Conservation (phyloP, 2,113 vertebrate species). For the Stomatorhinus ivindoensis region DNA sequence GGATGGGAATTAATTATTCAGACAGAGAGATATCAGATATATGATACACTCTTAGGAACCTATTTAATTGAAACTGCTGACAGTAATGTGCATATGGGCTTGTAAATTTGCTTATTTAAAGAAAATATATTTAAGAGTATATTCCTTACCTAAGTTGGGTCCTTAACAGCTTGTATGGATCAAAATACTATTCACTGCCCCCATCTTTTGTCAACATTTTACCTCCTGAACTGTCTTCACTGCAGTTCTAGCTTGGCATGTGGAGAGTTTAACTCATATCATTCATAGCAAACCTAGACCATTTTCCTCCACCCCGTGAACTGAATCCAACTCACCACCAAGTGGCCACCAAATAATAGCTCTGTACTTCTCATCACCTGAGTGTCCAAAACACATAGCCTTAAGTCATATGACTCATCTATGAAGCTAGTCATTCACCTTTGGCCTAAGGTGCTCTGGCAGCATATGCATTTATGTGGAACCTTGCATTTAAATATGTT, state of each 20-base stretch:
- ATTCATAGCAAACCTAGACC: not conserved
- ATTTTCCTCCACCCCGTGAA: not conserved
- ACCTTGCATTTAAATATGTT: not conserved
- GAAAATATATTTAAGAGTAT: not conserved
- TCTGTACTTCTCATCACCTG: too few relatives aligned
- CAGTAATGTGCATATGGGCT: not conserved
- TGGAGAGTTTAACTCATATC: not conserved
- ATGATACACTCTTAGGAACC: not conserved
- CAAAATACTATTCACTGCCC: not conserved
- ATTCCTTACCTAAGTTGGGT: not conserved
- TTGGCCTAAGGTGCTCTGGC: not conserved
- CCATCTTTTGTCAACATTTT: not conserved
- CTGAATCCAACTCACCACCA: not conserved
- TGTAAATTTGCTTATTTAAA: not conserved
- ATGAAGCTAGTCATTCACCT: not conserved
- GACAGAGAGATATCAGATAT: not conserved
- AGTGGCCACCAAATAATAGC: too few relatives aligned
- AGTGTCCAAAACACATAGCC: not conserved
- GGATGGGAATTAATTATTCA: not conserved
- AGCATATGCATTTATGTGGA: not conserved
- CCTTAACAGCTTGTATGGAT: not conserved
- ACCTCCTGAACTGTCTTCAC: not conserved
- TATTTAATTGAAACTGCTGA: not conserved
- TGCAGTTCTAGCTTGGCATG: not conserved
- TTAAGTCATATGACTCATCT: not conserved